Evolutionary conservation across 2,888 invertebrate species (phyloP), one percentile per base, ranked within the genome.

Genomic region (Nebria salina): DNA sequence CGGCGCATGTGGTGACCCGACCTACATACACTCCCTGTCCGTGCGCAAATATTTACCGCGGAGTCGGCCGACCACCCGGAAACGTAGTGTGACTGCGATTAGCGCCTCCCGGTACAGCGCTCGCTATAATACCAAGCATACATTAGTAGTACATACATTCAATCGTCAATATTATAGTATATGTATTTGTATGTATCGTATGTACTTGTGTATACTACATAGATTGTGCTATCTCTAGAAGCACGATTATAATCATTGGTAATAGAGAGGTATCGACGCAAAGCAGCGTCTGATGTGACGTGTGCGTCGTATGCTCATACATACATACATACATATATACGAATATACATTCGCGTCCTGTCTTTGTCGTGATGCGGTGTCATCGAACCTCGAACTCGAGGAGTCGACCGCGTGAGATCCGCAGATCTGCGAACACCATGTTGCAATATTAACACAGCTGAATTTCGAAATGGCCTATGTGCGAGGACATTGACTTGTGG

Each of bases 401-500:
- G 74, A 79, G 65, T 54, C 70, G 42, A 64, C 77, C 76, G 76
- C 78, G 77, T 74, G 77, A 76, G 78, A 82, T 82, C 75, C 75
- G 79, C 79, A 72, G 82, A 82, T 79, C 79, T 75, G 76, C 79
- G 81, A 81, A 81, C 81, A 72, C 72, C 41, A 66, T 75, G 80
- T 76, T 81, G 81, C 76, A 81, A 81, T 81, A 76, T 76, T 70
- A 76, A 80, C 79, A 79, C 75, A 76, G 76, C 76, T 81, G 81
- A 81, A 81, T 81, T 81, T 81, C 81, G 81, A 81, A 81, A 81
- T 79, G 72, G 81, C 81, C 76, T 77, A 75, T 81, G 82, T 81
- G 84, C 84, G 86, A 86, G 87, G 87, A 83, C 86, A 84, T 86
- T 87, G 87, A 86, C 87, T 86, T 70, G 77, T 73, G 42, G 64